phyloP scores from a whole-genome alignment of 1,140 invertebrate genomes.

The Mesaphorura yosii region DNA sequence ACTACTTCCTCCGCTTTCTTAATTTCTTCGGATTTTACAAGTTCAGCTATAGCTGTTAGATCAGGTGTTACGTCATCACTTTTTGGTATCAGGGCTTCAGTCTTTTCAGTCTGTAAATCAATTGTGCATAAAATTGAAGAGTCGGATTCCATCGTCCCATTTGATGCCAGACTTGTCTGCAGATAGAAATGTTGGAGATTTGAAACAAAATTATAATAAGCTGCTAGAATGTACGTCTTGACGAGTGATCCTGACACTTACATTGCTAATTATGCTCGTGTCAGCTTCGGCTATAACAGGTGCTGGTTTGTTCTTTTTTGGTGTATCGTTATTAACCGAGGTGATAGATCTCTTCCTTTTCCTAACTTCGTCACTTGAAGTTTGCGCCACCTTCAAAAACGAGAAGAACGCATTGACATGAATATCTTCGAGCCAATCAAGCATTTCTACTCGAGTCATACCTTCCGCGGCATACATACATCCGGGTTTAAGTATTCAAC shows the following conservation, averaged over 20 bases:
- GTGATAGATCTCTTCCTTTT: slow-evolving; percentile 22
- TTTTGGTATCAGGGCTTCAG: too few species aligned
- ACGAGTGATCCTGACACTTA: not conserved
- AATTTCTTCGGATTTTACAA: too few species aligned
- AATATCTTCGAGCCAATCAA: not conserved
- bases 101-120: too few species aligned
- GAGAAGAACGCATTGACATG: not conserved
- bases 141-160: slow-evolving; percentile 8
- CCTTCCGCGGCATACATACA: not conserved
- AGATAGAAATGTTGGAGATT: not conserved
- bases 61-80: too few species aligned
- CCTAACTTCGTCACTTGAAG: slow-evolving; percentile 8
- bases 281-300: not conserved
- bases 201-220: not conserved
- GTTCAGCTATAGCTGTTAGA: too few species aligned
- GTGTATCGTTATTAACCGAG: slow-evolving; percentile 15
- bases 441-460: not conserved
- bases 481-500: slow-evolving; percentile 27
- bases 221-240: not conserved
- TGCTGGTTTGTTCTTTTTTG: slow-evolving; percentile 9
- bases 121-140: slow-evolving; percentile 1
- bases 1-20: too few species aligned
- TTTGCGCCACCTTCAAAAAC: not conserved
- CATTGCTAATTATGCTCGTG: not conserved
- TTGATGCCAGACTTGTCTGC: slow-evolving; percentile 9